Percentiles rank a stretch among this genome's conserved stretches.
Evolutionary conservation across 2,113 vertebrate genomes (phyloP).

Genomic region (Bambusicola thoracicus): DNA sequence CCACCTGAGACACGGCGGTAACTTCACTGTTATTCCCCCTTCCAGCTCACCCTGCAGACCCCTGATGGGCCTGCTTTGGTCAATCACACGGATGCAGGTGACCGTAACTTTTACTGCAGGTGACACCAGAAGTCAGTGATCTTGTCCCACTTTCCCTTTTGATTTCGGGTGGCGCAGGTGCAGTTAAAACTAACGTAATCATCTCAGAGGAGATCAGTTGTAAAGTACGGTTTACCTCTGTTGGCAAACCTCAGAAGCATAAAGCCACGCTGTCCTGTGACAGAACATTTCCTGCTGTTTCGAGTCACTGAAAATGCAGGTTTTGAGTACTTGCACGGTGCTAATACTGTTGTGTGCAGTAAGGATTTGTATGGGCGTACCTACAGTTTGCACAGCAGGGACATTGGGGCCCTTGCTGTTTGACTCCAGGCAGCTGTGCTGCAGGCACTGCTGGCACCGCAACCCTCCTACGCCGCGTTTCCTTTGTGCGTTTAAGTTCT

Average conservation of each 20-base stretch:
- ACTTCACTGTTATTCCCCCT: neutral
- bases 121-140: neutral
- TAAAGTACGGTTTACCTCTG: neutral
- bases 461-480: neutral
- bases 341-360: neutral
- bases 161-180: neutral
- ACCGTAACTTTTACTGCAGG: neutral
- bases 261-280: neutral
- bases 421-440: neutral
- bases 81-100: neutral
- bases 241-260: neutral
- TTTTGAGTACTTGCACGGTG: neutral
- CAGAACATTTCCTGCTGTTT: neutral
- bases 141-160: neutral
- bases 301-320: neutral
- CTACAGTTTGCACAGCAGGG: neutral
- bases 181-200: neutral
- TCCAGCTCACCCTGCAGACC: neutral
- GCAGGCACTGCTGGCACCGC: neutral
- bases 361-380: neutral
- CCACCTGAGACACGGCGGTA: neutral
- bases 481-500: neutral
- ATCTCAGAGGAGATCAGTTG: neutral
- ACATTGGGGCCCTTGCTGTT: neutral
- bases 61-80: rapidly evolving